These are phyloP conservation scores for Blastomussa wellsi DNA, from an alignment of 92 coral and sea anemone genomes.

Conservation along the genomic window DNA sequence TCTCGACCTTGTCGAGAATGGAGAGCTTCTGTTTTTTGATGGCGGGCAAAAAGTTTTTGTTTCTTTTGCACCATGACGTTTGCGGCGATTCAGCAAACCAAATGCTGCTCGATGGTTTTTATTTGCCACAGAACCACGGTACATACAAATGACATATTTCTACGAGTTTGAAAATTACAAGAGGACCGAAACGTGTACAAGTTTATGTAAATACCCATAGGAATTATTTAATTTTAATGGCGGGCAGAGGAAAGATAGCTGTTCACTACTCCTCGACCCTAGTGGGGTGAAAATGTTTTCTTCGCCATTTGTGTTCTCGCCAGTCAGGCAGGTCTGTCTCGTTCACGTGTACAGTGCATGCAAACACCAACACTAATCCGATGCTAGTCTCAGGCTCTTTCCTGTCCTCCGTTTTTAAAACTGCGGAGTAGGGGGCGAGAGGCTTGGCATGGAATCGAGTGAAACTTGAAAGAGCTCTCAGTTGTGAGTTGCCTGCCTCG, in stretches of 20 bases:
- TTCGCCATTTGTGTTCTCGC: slow-evolving; percentile 18
- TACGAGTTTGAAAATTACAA: slow-evolving; percentile 37
- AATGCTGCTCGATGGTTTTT: slow-evolving; percentile 21
- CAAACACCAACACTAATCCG: neutral
- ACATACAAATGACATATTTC: slow-evolving; percentile 31
- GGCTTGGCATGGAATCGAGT: neutral
- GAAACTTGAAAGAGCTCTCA: slow-evolving; percentile 1
- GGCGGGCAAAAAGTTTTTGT: slow-evolving; percentile 14
- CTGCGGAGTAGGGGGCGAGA: neutral
- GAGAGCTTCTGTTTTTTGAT: neutral
- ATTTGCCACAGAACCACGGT: slow-evolving; percentile 16
- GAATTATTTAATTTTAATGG: slow-evolving; percentile 79
- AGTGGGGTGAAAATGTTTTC: slow-evolving; percentile 35
- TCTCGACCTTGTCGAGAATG: slow-evolving; percentile 2
- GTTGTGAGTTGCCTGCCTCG: slow-evolving; percentile 2
- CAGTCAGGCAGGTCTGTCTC: slow-evolving; percentile 9
- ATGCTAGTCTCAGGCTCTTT: slow-evolving; percentile 16
- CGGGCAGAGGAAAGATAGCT: slow-evolving; percentile 24
- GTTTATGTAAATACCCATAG: slow-evolving; percentile 72
- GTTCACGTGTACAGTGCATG: neutral
- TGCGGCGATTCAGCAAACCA: slow-evolving; percentile 10
- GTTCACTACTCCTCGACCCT: neutral
- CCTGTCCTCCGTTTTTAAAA: slow-evolving; percentile 1
- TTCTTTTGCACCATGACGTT: slow-evolving; percentile 24
- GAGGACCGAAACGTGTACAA: slow-evolving; percentile 54